A percentile compares a stretch with the other conserved stretches of the same genome.
Conservation (phyloP, 2,113 vertebrate genomes). For the Vireo altiloquus region DNA sequence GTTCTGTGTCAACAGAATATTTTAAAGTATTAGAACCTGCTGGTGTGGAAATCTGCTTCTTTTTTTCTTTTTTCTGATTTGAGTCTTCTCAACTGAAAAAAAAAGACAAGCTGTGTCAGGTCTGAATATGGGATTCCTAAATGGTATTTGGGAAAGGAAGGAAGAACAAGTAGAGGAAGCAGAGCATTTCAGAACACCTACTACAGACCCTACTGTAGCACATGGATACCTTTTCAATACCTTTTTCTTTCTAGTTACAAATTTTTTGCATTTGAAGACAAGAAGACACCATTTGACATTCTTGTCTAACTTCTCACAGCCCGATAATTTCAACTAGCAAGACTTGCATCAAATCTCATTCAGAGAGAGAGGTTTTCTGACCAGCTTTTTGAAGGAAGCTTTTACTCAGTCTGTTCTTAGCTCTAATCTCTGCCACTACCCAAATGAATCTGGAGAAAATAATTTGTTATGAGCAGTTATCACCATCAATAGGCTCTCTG, state of each 20-base stretch:
- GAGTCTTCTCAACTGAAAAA: neutral
- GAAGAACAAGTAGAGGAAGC: neutral
- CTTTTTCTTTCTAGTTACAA: neutral
- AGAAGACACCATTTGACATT: neutral
- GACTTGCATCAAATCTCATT: neutral
- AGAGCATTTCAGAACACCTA: neutral
- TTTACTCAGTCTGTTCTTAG: neutral
- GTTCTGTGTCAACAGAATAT: neutral
- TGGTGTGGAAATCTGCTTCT: neutral
- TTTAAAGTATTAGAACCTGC: neutral
- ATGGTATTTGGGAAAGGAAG: neutral
- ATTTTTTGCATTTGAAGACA: neutral
- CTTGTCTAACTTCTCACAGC: neutral
- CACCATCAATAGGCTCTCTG: neutral
- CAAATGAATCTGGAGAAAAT: neutral
- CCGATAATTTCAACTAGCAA: neutral
- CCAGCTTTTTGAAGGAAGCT: neutral
- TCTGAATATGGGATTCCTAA: neutral
- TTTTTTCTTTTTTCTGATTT: neutral
- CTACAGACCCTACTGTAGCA: neutral
- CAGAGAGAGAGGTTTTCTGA: neutral
- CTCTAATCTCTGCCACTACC: neutral
- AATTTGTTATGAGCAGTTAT: neutral
- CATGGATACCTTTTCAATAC: neutral
- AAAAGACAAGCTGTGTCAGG: neutral